Conservation (phyloP, 2,113 vertebrate species). For the Calidris pugnax region DNA sequence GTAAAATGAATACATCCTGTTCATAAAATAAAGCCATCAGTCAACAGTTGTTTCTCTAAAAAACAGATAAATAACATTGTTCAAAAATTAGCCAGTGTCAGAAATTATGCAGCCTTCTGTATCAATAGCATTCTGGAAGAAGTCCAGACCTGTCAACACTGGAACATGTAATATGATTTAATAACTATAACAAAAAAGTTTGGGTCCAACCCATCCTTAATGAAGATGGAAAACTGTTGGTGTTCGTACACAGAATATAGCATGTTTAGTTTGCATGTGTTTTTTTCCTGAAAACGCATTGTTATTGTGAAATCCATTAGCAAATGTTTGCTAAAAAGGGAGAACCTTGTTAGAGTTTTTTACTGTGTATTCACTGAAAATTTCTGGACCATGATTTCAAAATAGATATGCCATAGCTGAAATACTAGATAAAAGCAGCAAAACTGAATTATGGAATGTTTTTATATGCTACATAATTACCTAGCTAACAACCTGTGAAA, state of each 20-base stretch:
- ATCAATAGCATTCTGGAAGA: constrained; percentile 40
- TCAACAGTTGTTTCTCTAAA: constrained; percentile 41
- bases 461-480: background rate
- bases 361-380: background rate
- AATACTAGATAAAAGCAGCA: background rate
- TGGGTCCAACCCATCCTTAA: constrained; percentile 18
- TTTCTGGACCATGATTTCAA: background rate
- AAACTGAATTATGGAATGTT: background rate
- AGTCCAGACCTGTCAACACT: constrained; percentile 14
- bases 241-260: background rate
- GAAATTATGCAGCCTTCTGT: constrained; percentile 9
- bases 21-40: constrained; percentile 26
- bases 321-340: constrained; percentile 32
- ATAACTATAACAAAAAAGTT: background rate
- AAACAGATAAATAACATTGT: constrained; percentile 31
- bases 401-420: background rate
- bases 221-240: constrained; percentile 15
- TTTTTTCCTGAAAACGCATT: constrained; percentile 44
- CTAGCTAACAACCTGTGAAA: background rate
- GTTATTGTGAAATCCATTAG: constrained; percentile 52
- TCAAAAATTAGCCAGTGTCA: constrained; percentile 32
- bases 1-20: constrained; percentile 30
- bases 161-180: constrained; percentile 46
- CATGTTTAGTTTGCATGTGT: background rate
- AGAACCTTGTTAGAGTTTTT: background rate